Conservation (phyloP, 2,113 vertebrate genomes). For the Rana temporaria region DNA sequence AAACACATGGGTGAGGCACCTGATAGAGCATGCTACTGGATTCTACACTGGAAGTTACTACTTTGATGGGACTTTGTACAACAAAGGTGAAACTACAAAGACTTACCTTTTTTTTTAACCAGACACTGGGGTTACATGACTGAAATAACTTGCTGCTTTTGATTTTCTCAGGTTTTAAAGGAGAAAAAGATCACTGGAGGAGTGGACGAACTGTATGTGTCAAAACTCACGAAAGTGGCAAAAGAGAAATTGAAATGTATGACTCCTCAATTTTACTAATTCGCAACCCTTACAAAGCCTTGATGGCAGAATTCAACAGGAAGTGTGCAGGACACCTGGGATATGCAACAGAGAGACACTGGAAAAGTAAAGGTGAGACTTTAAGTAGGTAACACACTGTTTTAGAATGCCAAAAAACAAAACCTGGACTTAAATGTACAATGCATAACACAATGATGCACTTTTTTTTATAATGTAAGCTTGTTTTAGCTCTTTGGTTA, state of each 20-base stretch:
- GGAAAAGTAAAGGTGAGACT: slow-evolving; percentile 91
- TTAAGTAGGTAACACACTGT: not conserved
- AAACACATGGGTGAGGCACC: slow-evolving; percentile 94
- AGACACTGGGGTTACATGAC: no score
- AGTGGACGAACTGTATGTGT: slow-evolving; percentile 93
- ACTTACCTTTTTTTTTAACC: no score
- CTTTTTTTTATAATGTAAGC: no score
- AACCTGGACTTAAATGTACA: no score
- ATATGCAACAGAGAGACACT: slow-evolving; percentile 89
- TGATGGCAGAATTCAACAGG: slow-evolving; percentile 95
- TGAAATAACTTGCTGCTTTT: not conserved
- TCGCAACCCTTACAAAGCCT: slow-evolving; percentile 90
- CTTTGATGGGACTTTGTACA: slow-evolving; percentile 93
- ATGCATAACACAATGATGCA: no score
- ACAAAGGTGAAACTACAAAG: slow-evolving; percentile 79
- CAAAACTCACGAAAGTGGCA: slow-evolving; percentile 95
- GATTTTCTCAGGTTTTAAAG: slow-evolving; percentile 88
- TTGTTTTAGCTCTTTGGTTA: no score
- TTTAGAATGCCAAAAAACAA: not conserved
- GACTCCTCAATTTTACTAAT: slow-evolving; percentile 92
- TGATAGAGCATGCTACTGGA: slow-evolving; percentile 92
- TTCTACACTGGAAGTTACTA: slow-evolving; percentile 98
- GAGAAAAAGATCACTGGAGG: slow-evolving; percentile 97
- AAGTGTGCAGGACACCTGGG: slow-evolving; percentile 96
- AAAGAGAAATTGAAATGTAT: slow-evolving; percentile 92